phyloP scores from a whole-genome alignment of 2,888 invertebrate species.

The Drosophila mimica region DNA sequence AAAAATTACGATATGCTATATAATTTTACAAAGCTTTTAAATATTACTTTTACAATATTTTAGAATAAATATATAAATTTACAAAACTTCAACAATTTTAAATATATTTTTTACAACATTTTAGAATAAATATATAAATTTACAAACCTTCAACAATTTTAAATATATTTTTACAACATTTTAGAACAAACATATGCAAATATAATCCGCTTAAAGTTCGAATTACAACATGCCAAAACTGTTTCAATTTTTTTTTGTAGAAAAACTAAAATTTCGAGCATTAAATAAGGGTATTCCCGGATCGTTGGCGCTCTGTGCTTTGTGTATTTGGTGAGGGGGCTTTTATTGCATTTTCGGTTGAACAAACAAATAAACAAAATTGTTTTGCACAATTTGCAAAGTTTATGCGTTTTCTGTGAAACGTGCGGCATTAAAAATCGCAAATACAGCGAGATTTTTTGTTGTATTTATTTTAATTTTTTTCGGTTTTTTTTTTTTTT shows the following conservation, averaged over 20 bases:
- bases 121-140: background rate
- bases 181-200: background rate
- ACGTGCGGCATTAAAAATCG: slow-evolving; percentile 58
- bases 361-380: slow-evolving; percentile 59
- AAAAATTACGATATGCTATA: background rate
- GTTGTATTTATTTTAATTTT: background rate
- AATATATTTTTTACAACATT: too few relatives aligned
- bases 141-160: background rate
- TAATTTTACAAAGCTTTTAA: too few relatives aligned
- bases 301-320: slow-evolving; percentile 14
- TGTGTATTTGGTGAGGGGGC: slow-evolving; percentile 29
- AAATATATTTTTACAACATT: background rate
- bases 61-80: too few relatives aligned
- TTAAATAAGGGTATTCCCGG: slow-evolving; percentile 11
- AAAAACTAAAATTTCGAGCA: background rate
- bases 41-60: too few relatives aligned
- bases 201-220: background rate
- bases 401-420: slow-evolving; percentile 58
- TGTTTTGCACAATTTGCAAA: slow-evolving; percentile 46
- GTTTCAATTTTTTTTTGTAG: too few relatives aligned
- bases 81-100: too few relatives aligned
- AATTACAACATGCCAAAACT: background rate
- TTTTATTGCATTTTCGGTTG: slow-evolving; percentile 62
- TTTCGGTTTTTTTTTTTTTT: background rate
- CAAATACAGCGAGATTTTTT: slow-evolving; percentile 22